These are phyloP conservation scores for Drosophila obscura DNA, from an alignment of 1,140 invertebrate species.

Conservation along the genomic window DNA sequence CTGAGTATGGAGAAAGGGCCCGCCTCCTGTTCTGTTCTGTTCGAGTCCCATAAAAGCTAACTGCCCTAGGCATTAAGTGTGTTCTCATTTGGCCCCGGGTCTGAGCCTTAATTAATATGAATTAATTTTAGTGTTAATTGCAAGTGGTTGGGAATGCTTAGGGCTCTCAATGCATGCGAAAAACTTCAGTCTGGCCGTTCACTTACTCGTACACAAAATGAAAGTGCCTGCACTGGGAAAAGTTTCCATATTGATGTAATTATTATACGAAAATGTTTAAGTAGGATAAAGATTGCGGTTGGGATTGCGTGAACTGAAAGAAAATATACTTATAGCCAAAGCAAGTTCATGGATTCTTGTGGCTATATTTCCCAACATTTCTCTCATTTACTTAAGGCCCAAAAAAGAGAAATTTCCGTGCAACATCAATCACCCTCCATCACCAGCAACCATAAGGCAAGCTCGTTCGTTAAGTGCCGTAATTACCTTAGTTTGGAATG, in stretches of 20 bases:
- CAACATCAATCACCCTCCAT: slow-evolving; percentile 56
- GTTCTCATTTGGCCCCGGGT: slow-evolving; percentile 65
- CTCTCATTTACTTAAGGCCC: neutral
- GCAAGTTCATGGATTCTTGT: too few species aligned
- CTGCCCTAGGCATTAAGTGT: slow-evolving; percentile 71
- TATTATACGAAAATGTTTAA: neutral
- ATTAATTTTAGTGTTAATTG: slow-evolving; percentile 82
- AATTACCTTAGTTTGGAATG: slow-evolving; percentile 38
- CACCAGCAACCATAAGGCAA: slow-evolving; percentile 11
- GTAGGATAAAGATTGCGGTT: neutral
- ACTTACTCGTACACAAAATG: slow-evolving; percentile 29
- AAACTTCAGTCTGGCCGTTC: slow-evolving; percentile 31
- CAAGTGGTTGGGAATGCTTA: slow-evolving; percentile 68
- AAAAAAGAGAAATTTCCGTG: neutral
- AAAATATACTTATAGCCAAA: too few species aligned
- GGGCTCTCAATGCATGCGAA: slow-evolving; percentile 49
- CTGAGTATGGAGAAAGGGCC: slow-evolving; percentile 27
- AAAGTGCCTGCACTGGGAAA: slow-evolving; percentile 62
- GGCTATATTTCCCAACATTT: too few species aligned
- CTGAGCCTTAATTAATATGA: slow-evolving; percentile 78
- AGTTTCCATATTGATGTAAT: slow-evolving; percentile 11
- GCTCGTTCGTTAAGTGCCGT: slow-evolving; percentile 19
- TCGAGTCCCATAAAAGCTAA: slow-evolving; percentile 66
- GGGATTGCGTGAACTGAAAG: neutral
- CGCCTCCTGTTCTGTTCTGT: slow-evolving; percentile 32